Evolutionary conservation across 2,888 invertebrate genomes (phyloP), one percentile per base, ranked within the genome.

Genomic region (Patella ulyssiponensis): DNA sequence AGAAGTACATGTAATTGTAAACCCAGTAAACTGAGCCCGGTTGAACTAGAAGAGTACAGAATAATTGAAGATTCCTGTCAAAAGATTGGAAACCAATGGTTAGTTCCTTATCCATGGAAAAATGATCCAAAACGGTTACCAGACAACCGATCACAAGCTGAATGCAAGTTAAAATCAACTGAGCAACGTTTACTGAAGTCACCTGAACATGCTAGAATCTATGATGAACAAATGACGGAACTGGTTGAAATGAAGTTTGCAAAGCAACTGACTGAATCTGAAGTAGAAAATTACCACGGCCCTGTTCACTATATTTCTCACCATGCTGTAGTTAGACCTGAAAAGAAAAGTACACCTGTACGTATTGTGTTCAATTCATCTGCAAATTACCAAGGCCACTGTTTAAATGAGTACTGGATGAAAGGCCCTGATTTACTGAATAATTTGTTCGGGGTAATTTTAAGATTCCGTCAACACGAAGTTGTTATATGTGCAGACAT

Each of bases 231-330:
- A 52, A 71, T 71, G n/a, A 15, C 20, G n/a, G 71, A 71, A 51
- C 20, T 71, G 71, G 20, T 71, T 3, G 17, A 44, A 11, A 71
- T 44, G 20, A 71, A 71, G 0, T 44, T 71, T n/a, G 71, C 71
- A 17, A 44, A 33, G 4, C 20, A 71, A 71, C 52, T 71, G 20
- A 71, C 71, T 23, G 12, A 44, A 23, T 2, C 52, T 33, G 71
- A 71, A 52, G 33, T 44, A 11, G 33, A 20, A 4, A n/a, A 71
- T n/a, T 71, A 71, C 23, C 17, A 71, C 20, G 71, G 71, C 5
- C 71, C 71, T 51, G 71, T 71, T 33, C 71, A 71, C 27, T 71
- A 71, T 71, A 44, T 78, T n/a, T 72, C 75, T 9, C 78, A 75
- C 12, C 79, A 79, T 54, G 76, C 75, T 27, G 69, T 78, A 9